A percentile compares a stretch with the other conserved stretches of the same genome.
phyloP scores from a whole-genome alignment of 30 jellyfish, hydroid and myxozoan species.

The Catostylus mosaicus region DNA sequence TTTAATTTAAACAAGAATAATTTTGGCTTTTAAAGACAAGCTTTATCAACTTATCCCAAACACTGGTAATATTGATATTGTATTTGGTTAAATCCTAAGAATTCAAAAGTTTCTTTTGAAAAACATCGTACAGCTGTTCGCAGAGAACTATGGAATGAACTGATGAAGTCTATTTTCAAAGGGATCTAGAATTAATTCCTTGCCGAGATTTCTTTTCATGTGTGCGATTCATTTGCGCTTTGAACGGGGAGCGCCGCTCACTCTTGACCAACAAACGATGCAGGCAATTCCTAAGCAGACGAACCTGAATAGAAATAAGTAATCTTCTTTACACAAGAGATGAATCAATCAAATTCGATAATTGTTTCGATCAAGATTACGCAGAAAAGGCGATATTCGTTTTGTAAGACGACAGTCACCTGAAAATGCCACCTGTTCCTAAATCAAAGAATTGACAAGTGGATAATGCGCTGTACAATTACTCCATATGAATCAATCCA shows the following conservation, averaged over 20 bases:
- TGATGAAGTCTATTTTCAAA: not conserved
- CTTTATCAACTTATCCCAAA: not conserved
- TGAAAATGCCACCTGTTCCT: conserved; percentile 7
- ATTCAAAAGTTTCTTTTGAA: not conserved
- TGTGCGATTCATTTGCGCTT: conserved; percentile 4
- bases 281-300: not conserved
- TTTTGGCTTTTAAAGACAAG: not conserved
- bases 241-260: not conserved
- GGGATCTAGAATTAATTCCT: conserved; percentile 2
- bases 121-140: conserved; percentile 4
- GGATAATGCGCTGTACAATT: conserved; percentile 41
- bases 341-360: conserved; percentile 35
- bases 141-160: not conserved
- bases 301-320: conserved; percentile 1
- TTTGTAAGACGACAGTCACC: conserved; percentile 48
- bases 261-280: conserved; percentile 3
- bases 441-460: conserved; percentile 26
- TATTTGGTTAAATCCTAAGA: not conserved
- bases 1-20: no score
- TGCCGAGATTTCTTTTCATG: not conserved
- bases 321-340: conserved; percentile 43
- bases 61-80: not conserved
- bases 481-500: conserved; percentile 21
- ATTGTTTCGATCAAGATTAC: conserved; percentile 38
- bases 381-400: conserved; percentile 37